Evolutionary conservation across 2,113 vertebrate genomes (phyloP), one percentile per base, ranked within the genome.

Genomic region (Nothoprocta perdicaria): DNA sequence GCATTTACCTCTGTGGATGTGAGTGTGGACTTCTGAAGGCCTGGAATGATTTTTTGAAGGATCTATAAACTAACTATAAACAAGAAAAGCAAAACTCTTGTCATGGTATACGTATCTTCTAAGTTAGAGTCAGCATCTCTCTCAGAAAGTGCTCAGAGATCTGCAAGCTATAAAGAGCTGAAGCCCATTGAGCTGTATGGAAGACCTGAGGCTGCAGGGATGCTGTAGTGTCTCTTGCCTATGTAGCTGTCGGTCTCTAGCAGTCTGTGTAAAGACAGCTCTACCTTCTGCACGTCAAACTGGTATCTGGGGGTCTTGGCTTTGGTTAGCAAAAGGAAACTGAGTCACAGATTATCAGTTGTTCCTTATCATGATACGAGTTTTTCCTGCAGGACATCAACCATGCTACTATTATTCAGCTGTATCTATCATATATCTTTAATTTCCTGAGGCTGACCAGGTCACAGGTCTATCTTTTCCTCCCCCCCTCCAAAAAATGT

Each of bases 311-410:
- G 57, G 29, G 61, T 33, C 67, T 76, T 40, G 19, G 41, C 41
- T 82, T 84, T 1, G 10, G 16, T 63, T 66, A 52, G 23, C 53
- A 57, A 61, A 73, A 66, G 46, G 63, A 66, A 52, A 71, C 33
- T 0, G 0, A 41, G 33, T 68, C 8, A 16, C 10, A 11, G 65
- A 40, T 33, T 72, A 14, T 9, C 4, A 12, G 17, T n/a, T 50
- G 29, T 58, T 83, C 76, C 60, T 38, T 41, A 57, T 19, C 4
- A 31, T 72, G 22, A 33, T 57, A 46, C 21, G 24, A 45, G 22
- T 45, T 75, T 21, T 14, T 82, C 27, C 50, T 79, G 50, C 33
- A 71, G 29, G 23, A 12, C 50, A 31, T 23, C 55, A 57, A 52
- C 40, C 40, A 61, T 33, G 45, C 27, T 62, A n/a, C 58, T 41